phyloP scores from a whole-genome alignment of 2,797 vertebrate species.

The Clarias platycephalus region DNA sequence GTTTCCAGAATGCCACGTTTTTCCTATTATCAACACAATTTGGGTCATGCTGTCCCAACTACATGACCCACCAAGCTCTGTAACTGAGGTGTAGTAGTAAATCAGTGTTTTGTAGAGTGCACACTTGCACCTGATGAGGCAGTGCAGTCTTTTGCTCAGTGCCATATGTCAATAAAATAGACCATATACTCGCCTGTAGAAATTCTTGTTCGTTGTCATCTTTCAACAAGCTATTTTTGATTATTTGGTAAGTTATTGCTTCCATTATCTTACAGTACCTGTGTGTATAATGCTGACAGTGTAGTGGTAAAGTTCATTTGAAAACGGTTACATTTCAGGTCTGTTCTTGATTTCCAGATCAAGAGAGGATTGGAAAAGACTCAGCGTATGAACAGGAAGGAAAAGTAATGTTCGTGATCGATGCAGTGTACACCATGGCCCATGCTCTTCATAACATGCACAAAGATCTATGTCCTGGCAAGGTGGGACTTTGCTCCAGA shows the following conservation, averaged over 20 bases:
- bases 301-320: neutral
- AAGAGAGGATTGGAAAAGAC: slow-evolving; percentile 93
- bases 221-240: neutral
- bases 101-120: neutral
- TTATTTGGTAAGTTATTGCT: neutral
- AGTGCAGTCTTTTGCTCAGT: neutral
- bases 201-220: neutral
- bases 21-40: neutral
- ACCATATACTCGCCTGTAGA: neutral
- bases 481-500: slow-evolving; percentile 85
- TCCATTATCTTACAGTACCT: neutral
- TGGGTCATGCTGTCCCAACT: neutral
- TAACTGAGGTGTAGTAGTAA: neutral
- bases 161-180: neutral
- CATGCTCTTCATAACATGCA: slow-evolving; percentile 95
- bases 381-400: slow-evolving; percentile 94
- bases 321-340: neutral
- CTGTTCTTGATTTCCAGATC: slow-evolving; percentile 72
- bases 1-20: neutral
- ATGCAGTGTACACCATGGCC: slow-evolving; percentile 94
- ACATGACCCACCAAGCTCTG: neutral
- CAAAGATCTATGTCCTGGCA: slow-evolving; percentile 87
- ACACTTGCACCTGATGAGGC: neutral
- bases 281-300: neutral
- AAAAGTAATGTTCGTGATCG: slow-evolving; percentile 96